These are phyloP conservation scores for Gracilinanus agilis DNA, from an alignment of 2,113 vertebrate species.

Conservation along the genomic window DNA sequence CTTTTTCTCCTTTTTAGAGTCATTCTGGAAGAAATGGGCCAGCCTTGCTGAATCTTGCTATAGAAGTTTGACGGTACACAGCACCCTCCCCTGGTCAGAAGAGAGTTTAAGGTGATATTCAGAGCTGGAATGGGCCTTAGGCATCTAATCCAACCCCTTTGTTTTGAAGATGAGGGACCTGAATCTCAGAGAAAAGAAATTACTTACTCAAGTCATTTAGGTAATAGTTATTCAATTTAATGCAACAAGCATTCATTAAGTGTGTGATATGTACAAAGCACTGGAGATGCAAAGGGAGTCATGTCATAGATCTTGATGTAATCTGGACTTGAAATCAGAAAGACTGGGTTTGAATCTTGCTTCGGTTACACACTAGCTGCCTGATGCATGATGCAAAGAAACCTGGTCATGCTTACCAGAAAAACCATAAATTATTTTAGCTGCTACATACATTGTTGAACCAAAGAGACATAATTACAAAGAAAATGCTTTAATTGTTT, in stretches of 20 bases:
- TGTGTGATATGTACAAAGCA: neutral
- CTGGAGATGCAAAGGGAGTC: neutral
- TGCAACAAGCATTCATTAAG: neutral
- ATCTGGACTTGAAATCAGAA: neutral
- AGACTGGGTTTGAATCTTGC: neutral
- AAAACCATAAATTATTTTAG: too few relatives aligned
- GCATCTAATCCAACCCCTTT: neutral
- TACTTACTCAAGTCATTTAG: neutral
- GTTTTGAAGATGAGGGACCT: neutral
- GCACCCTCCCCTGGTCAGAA: neutral
- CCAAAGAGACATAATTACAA: too few relatives aligned
- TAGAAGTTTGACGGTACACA: neutral
- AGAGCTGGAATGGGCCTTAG: neutral
- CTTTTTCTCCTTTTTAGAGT: neutral
- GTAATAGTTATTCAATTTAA: neutral
- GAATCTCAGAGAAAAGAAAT: neutral
- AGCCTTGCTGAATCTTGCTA: neutral
- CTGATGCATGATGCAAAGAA: too few relatives aligned
- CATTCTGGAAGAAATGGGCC: neutral
- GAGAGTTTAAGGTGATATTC: neutral
- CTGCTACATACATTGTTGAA: too few relatives aligned
- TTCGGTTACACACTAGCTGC: neutral
- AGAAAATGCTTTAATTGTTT: too few relatives aligned
- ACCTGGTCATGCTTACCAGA: too few relatives aligned
- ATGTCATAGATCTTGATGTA: neutral